Percentiles rank a stretch among this genome's conserved stretches.
Conservation (phyloP, 2,797 vertebrate species). For the Anguilla anguilla region DNA sequence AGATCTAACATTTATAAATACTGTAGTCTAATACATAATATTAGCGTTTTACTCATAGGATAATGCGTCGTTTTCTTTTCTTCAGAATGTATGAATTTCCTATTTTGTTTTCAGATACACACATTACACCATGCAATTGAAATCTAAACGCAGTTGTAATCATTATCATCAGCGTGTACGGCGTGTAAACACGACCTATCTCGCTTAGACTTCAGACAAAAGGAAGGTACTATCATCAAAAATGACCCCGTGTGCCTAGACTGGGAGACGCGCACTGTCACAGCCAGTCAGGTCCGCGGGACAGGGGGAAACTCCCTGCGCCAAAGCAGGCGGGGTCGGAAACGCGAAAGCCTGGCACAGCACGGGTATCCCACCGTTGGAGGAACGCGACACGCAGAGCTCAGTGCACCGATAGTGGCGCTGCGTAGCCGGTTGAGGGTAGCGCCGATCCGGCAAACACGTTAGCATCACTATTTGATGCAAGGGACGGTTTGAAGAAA, state of each 20-base stretch:
- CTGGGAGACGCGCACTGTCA: background rate
- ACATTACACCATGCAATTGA: background rate
- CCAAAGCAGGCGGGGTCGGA: slow-evolving; percentile 68
- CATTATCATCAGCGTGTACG: background rate
- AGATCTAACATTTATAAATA: background rate
- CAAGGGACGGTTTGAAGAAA: background rate
- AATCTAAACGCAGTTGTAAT: background rate
- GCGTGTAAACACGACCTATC: background rate
- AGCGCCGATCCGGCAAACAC: slow-evolving; percentile 39
- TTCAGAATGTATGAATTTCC: background rate
- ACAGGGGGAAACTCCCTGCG: slow-evolving; percentile 13
- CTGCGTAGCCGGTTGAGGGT: slow-evolving; percentile 49
- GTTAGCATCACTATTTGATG: background rate
- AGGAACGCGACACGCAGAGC: slow-evolving; percentile 43
- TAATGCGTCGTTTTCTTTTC: background rate
- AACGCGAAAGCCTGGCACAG: slow-evolving; percentile 60
- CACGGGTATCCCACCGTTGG: slow-evolving; percentile 36
- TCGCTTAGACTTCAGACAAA: background rate
- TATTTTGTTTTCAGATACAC: background rate
- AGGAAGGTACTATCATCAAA: background rate
- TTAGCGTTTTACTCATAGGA: background rate
- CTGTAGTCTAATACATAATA: background rate
- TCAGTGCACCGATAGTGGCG: slow-evolving; percentile 44
- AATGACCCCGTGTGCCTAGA: background rate
- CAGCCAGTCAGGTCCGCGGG: slow-evolving; percentile 4